Conservation (phyloP, 2,888 invertebrate species). For the Pseudoips prasinana region DNA sequence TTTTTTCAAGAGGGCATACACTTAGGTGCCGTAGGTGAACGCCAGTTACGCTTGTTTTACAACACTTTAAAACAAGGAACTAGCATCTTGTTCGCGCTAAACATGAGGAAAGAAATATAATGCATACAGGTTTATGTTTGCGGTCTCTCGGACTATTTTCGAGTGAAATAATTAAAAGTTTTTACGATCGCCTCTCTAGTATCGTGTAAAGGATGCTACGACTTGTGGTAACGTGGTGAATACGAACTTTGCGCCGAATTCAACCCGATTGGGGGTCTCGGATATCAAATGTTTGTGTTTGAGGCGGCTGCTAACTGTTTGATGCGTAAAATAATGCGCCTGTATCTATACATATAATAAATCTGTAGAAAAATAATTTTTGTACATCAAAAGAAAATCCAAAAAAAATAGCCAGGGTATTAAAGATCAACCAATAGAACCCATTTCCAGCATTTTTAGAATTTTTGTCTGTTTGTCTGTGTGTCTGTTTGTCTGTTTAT, state of each 20-base stretch:
- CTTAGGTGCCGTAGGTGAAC: slow-evolving; percentile 40
- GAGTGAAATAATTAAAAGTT: slow-evolving; percentile 76
- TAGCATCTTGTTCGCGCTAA: slow-evolving; percentile 57
- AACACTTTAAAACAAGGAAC: slow-evolving; percentile 77
- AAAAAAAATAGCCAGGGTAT: no score
- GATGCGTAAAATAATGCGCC: no score
- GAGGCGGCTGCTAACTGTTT: slow-evolving; percentile 17
- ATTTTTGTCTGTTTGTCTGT: no score
- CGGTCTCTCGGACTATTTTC: slow-evolving; percentile 62
- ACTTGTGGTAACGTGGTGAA: slow-evolving; percentile 45
- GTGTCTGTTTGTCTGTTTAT: no score
- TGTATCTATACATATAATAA: no score
- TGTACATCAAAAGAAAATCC: no score
- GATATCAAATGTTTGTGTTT: slow-evolving; percentile 37
- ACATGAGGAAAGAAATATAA: slow-evolving; percentile 62
- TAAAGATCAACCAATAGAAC: no score
- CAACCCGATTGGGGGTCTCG: slow-evolving; percentile 32
- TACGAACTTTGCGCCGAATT: slow-evolving; percentile 46
- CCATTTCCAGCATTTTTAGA: no score
- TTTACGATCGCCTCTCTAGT: slow-evolving; percentile 64
- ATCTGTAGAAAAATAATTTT: no score
- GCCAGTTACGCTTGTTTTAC: slow-evolving; percentile 71
- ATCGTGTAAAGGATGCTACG: slow-evolving; percentile 58
- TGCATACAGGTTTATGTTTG: slow-evolving; percentile 68
- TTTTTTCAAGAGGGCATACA: slow-evolving; percentile 56